Base-by-base conservation (phyloP, 2,113 vertebrate genomes). In the Tricholaema leucomelas region DNA sequence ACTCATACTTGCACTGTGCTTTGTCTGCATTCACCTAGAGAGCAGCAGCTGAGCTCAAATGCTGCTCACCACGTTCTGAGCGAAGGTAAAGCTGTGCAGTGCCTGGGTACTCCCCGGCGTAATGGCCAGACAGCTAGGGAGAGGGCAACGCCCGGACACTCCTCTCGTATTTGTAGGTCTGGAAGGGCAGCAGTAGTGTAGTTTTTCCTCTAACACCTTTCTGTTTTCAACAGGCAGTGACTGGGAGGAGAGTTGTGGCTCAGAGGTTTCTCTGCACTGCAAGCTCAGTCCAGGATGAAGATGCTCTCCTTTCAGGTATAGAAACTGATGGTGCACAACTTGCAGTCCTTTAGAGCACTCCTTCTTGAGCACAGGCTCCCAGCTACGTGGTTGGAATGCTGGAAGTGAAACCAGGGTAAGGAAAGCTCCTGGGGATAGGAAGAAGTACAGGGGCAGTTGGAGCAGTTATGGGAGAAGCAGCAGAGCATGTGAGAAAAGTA, bases 291-390 rank as follows among this genome's bases (percentile, higher is more conserved):
- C 56, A 63, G 66, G 55, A 40, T 50, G 24, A 82, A 55, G 44
- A 76, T 70, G 69, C 59, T 66, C 55, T 6, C 0, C 46, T 18
- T 83, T 76, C 36, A 7, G 2, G 7, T 40, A 36, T 40, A 15
- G 9, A 36, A 93, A 81, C 56, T 31, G 44, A 66, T 12, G 0
- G 2, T 5, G 12, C 3, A 1, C 24, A 25, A 38, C 15, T n/a
- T 76, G 38, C 28, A n/a, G 28, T 7, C 31, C 52, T 78, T 25
- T 14, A 28, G 33, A 69, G 64, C 35, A 73, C 69, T 21, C 27
- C 1, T 9, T 30, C 54, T 5, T 44, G 21, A 86, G 18, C 35
- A 19, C 0, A 1, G 35, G 35, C 20, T 79, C 63, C 42, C 1
- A 54, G 30, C 80, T 65, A 1, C 35, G 33, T 9, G 44, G 5